Conservation (phyloP, 1,140 invertebrate species). For the Cotesia typhae region DNA sequence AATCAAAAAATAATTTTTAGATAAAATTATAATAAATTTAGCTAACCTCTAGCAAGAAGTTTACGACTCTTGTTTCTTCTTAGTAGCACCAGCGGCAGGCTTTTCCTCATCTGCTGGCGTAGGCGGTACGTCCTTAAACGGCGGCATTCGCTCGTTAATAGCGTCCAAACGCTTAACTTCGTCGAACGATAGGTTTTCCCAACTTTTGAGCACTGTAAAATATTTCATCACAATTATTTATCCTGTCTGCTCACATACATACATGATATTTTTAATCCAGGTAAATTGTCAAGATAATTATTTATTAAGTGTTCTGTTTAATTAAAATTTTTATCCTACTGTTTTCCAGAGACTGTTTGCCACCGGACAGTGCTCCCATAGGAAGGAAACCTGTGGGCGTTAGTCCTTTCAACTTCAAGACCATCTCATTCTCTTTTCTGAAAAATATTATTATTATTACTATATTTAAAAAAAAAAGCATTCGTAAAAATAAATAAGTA, state of each 20-base stretch:
- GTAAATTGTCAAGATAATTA: background rate
- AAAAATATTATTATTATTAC: slow-evolving; percentile 34
- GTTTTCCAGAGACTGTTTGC: slow-evolving; percentile 95
- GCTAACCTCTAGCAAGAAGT: slow-evolving; percentile 55
- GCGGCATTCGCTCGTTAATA: slow-evolving; percentile 99
- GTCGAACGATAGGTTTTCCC: slow-evolving; percentile 98
- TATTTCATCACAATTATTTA: slow-evolving; percentile 12
- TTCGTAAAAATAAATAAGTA: background rate
- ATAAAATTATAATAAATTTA: slow-evolving; percentile 4
- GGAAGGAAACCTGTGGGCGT: slow-evolving; percentile 98
- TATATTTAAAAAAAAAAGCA: no score
- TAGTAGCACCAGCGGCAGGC: slow-evolving; percentile 52
- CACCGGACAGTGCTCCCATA: slow-evolving; percentile 94
- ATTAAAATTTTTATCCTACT: slow-evolving; percentile 66
- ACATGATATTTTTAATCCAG: background rate
- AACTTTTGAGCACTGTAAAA: slow-evolving; percentile 89
- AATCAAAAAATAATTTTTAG: background rate
- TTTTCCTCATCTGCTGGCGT: slow-evolving; percentile 70
- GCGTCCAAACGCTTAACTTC: slow-evolving; percentile 99
- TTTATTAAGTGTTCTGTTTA: background rate
- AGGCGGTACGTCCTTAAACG: slow-evolving; percentile 84
- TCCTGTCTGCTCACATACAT: background rate
- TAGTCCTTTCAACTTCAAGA: slow-evolving; percentile 97
- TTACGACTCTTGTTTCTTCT: slow-evolving; percentile 61
- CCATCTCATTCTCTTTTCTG: slow-evolving; percentile 99